These are phyloP conservation scores for Gadopsis bispinosus DNA, from an alignment of 2,797 vertebrate species.

Conservation along the genomic window DNA sequence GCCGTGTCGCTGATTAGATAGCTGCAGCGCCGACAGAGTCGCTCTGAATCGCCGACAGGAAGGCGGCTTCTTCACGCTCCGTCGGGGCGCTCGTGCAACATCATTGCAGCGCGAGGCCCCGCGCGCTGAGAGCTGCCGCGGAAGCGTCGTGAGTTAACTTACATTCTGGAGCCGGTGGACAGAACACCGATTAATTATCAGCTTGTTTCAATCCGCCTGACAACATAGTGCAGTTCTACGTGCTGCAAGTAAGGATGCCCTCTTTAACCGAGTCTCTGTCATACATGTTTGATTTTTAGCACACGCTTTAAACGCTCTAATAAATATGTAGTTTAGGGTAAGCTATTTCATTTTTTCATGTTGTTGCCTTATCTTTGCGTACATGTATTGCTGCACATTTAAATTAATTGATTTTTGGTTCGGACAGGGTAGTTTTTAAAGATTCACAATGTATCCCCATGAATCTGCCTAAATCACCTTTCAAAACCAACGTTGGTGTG, in stretches of 20 bases:
- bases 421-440: background rate
- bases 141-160: slow-evolving; percentile 29
- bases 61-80: background rate
- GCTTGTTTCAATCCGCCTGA: background rate
- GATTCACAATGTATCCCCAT: background rate
- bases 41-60: background rate
- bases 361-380: background rate
- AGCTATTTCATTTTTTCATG: too few relatives aligned
- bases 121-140: slow-evolving; percentile 19
- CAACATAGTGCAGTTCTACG: background rate
- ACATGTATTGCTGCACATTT: background rate
- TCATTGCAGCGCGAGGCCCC: slow-evolving; percentile 51
- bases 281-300: background rate
- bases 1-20: background rate
- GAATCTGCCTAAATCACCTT: rapidly evolving
- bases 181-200: background rate
- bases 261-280: background rate
- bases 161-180: background rate
- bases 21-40: too few relatives aligned
- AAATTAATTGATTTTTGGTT: background rate
- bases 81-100: slow-evolving; percentile 33
- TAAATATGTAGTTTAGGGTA: background rate
- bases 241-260: background rate
- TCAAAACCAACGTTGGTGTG: background rate
- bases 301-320: background rate